Evolutionary conservation across 2,797 vertebrate species (phyloP).

Genomic region (Coregonus ussuriensis): DNA sequence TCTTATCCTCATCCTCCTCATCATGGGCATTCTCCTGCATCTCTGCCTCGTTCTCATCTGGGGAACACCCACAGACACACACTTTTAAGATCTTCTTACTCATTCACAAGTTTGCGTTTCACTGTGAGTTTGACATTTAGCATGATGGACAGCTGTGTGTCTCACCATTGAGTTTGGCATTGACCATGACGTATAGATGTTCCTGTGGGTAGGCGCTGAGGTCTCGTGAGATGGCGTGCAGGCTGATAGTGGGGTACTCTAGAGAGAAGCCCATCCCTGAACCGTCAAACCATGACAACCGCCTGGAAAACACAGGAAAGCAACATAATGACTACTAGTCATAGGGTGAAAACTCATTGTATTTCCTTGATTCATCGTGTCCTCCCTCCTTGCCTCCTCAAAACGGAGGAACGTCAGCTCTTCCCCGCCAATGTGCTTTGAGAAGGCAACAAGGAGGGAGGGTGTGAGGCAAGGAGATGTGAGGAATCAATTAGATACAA

Average conservation of each 20-base stretch:
- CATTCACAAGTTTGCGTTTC: not conserved
- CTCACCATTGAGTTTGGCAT: slow-evolving; percentile 86
- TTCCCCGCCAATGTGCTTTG: too few relatives aligned
- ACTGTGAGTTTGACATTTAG: not conserved
- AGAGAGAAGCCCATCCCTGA: slow-evolving; percentile 90
- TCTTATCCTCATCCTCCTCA: slow-evolving; percentile 71
- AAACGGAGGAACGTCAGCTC: too few relatives aligned
- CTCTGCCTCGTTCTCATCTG: slow-evolving; percentile 81
- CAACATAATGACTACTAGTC: not conserved
- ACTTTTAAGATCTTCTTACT: not conserved
- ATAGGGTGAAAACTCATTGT: not conserved
- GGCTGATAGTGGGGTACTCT: slow-evolving; percentile 92
- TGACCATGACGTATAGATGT: slow-evolving; percentile 97
- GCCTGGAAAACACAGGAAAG: slow-evolving; percentile 64
- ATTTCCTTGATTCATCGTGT: not conserved
- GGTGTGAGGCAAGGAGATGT: too few relatives aligned
- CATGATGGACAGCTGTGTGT: not conserved
- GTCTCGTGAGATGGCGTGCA: slow-evolving; percentile 94
- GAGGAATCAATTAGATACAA: too few relatives aligned
- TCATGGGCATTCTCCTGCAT: slow-evolving; percentile 68
- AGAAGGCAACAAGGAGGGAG: too few relatives aligned
- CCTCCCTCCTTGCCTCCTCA: too few relatives aligned
- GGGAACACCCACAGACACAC: not conserved
- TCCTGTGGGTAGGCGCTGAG: slow-evolving; percentile 85
- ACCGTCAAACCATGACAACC: slow-evolving; percentile 89